Conservation (phyloP, 2,797 vertebrate species). For the Lindbergichthys nudifrons region DNA sequence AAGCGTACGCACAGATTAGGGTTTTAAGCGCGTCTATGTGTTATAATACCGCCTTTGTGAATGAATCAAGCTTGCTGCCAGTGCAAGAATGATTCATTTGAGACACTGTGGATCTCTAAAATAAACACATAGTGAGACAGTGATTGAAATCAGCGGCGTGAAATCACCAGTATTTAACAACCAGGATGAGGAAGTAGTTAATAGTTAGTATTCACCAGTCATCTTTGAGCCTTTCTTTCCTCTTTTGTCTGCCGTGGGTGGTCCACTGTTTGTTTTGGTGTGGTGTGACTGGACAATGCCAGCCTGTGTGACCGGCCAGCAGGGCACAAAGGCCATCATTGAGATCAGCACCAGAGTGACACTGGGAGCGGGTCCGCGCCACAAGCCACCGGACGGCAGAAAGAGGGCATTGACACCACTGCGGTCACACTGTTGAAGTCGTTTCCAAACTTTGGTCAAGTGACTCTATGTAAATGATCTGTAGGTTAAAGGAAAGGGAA, state of each 20-base stretch:
- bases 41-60: slow-evolving; percentile 51
- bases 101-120: not conserved
- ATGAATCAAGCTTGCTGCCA: slow-evolving; percentile 19
- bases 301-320: slow-evolving; percentile 71
- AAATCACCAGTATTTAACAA: slow-evolving; percentile 35
- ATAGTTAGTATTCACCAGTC: slow-evolving; percentile 50
- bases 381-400: slow-evolving; percentile 71
- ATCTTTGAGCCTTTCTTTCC: slow-evolving; percentile 37
- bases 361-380: slow-evolving; percentile 71
- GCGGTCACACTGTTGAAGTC: slow-evolving; percentile 58
- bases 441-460: slow-evolving; percentile 30
- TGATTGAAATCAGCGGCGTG: slow-evolving; percentile 19
- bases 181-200: slow-evolving; percentile 65
- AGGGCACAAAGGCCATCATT: slow-evolving; percentile 82
- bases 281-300: slow-evolving; percentile 77
- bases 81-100: slow-evolving; percentile 28
- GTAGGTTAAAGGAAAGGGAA: slow-evolving; percentile 15
- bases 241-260: slow-evolving; percentile 72
- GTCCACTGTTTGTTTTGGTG: slow-evolving; percentile 83
- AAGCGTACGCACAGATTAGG: not conserved
- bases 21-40: slow-evolving; percentile 7
- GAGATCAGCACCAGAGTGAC: slow-evolving; percentile 71
- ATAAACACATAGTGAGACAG: not conserved
- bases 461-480: slow-evolving; percentile 42
- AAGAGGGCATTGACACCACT: slow-evolving; percentile 74